These are phyloP conservation scores for Microcebus ravelobensis DNA, from an alignment of 2,113 vertebrate genomes.

Conservation along the genomic window DNA sequence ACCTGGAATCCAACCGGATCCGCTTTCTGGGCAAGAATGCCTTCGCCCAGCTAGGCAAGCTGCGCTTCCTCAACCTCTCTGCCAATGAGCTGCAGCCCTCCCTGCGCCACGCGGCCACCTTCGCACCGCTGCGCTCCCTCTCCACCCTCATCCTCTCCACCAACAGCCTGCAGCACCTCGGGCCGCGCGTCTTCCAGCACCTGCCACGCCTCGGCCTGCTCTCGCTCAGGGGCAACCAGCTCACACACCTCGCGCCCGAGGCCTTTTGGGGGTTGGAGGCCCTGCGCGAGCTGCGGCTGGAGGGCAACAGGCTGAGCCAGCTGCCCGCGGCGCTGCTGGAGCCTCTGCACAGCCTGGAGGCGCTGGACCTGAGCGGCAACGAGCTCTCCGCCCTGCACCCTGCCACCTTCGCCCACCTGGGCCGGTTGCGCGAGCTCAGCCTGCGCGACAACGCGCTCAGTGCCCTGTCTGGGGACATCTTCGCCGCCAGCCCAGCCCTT, in stretches of 20 bases:
- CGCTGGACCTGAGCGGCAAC: constrained; percentile 93
- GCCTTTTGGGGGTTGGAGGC: constrained; percentile 89
- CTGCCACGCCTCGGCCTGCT: constrained; percentile 90
- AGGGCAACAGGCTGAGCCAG: constrained; percentile 91
- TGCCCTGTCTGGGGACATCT: constrained; percentile 89
- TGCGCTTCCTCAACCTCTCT: constrained; percentile 94
- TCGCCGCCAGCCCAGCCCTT: constrained; percentile 89
- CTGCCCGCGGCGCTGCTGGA: constrained; percentile 90
- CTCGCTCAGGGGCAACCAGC: constrained; percentile 91
- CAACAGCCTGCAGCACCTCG: constrained; percentile 91
- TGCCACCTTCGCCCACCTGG: constrained; percentile 85
- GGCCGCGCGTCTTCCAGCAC: constrained; percentile 90
- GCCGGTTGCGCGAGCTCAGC: constrained; percentile 90
- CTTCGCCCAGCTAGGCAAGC: constrained; percentile 89
- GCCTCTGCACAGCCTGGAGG: constrained; percentile 90
- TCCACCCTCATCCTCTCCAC: constrained; percentile 92
- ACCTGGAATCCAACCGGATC: constrained; percentile 94
- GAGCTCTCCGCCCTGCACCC: constrained; percentile 87
- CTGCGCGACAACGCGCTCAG: constrained; percentile 91
- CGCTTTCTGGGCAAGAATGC: constrained; percentile 91
- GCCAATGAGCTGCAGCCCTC: constrained; percentile 91
- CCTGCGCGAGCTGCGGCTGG: constrained; percentile 91
- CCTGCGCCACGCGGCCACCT: constrained; percentile 87
- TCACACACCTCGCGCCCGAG: constrained; percentile 87
- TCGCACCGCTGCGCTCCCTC: constrained; percentile 89